Conservation (phyloP, 2,797 vertebrate species). For the Liparis tanakae region DNA sequence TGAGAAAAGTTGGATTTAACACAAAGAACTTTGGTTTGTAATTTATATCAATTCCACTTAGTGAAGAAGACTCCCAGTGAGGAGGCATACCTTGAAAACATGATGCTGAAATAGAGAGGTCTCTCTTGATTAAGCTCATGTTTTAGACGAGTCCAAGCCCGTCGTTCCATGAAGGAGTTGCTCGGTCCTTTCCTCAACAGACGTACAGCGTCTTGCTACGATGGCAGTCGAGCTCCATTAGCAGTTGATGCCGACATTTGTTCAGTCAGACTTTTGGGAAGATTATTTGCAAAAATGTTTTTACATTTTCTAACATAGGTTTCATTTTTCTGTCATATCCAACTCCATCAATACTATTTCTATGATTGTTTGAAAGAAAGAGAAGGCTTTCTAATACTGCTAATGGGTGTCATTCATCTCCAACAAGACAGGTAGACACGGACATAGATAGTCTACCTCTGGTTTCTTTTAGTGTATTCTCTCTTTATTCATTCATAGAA, state of each 20-base stretch:
- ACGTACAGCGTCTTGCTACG: constrained; percentile 2
- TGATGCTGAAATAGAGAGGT: background rate
- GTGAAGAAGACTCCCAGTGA: background rate
- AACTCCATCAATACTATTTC: constrained; percentile 43
- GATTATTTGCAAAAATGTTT: constrained; percentile 36
- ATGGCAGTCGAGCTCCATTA: constrained; percentile 15
- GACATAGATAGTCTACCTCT: constrained; percentile 37
- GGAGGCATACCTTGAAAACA: background rate
- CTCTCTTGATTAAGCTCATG: background rate
- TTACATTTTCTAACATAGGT: constrained; percentile 26
- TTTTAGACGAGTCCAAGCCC: background rate
- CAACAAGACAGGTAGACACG: constrained; percentile 41
- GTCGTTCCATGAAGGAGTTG: constrained; percentile 14
- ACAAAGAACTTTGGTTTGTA: background rate
- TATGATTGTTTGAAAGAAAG: constrained; percentile 51
- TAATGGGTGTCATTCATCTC: constrained; percentile 70
- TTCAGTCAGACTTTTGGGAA: constrained; percentile 8
- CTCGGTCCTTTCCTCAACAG: constrained; percentile 18
- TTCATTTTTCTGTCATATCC: constrained; percentile 53
- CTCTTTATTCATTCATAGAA: constrained; percentile 17
- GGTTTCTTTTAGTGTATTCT: background rate
- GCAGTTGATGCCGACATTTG: constrained; percentile 9
- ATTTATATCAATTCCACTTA: background rate
- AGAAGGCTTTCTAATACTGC: constrained; percentile 49
- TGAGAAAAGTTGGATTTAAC: constrained; percentile 1